A percentile compares a stretch with the other conserved stretches of the same genome.
Evolutionary conservation across 2,797 vertebrate species (phyloP).

Genomic region (Peromyscus nudipes): DNA sequence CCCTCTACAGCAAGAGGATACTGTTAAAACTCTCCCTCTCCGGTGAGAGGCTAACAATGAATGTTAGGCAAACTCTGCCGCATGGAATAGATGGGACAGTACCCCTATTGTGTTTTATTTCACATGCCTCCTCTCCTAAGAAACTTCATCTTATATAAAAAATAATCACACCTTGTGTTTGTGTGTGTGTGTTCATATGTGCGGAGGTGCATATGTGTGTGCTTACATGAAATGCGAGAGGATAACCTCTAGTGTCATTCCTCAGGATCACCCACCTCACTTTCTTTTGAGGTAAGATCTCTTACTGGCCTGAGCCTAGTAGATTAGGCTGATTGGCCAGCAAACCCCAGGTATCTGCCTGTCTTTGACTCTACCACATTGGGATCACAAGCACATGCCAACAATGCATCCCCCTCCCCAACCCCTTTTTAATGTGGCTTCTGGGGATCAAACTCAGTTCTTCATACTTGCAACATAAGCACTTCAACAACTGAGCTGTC

Average conservation of each 20-base stretch:
- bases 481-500: background rate
- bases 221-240: background rate
- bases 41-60: background rate
- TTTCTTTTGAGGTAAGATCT: background rate
- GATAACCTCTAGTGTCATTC: background rate
- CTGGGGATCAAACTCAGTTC: background rate
- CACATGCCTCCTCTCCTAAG: background rate
- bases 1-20: constrained; percentile 21
- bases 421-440: background rate
- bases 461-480: background rate
- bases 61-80: background rate
- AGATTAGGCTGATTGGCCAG: background rate
- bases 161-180: background rate
- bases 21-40: constrained; percentile 22
- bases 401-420: background rate
- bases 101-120: constrained; percentile 1
- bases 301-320: background rate
- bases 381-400: background rate
- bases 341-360: too few relatives aligned
- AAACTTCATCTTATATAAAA: background rate
- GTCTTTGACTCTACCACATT: background rate
- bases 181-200: background rate
- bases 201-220: background rate
- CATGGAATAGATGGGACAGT: background rate
- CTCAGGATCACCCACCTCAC: background rate